These are phyloP conservation scores for Hippocampus abdominalis DNA, from an alignment of 2,113 vertebrate genomes.

Conservation along the genomic window DNA sequence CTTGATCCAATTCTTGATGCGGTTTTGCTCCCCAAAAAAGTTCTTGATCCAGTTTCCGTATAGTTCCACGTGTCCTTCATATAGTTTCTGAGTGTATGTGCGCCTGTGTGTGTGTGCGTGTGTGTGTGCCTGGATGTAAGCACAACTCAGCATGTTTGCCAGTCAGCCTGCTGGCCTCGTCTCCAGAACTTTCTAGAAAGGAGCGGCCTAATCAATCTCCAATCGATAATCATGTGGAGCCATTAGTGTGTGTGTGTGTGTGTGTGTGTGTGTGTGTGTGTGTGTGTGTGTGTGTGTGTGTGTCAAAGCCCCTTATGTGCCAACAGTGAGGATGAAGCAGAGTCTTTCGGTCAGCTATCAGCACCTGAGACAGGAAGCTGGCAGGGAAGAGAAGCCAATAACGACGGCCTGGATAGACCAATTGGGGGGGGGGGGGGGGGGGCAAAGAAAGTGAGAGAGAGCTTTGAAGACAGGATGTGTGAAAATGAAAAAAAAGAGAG, in stretches of 20 bases:
- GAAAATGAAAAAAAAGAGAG: slow-evolving; percentile 8
- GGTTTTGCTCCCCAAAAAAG: background rate
- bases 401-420: slow-evolving; percentile 40
- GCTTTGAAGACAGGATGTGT: slow-evolving; percentile 8
- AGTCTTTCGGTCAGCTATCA: slow-evolving; percentile 29
- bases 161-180: slow-evolving; percentile 49
- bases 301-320: slow-evolving; percentile 14
- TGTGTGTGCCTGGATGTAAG: slow-evolving; percentile 3
- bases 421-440: background rate
- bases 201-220: slow-evolving; percentile 63
- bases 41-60: background rate
- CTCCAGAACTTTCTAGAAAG: slow-evolving; percentile 65
- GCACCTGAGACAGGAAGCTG: slow-evolving; percentile 30
- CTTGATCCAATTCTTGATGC: background rate
- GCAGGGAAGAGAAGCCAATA: slow-evolving; percentile 50
- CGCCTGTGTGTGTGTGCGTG: background rate
- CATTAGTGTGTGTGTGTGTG: slow-evolving; percentile 10
- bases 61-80: no score
- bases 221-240: slow-evolving; percentile 65
- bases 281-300: slow-evolving; percentile 10
- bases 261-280: slow-evolving; percentile 16
- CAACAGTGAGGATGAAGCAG: slow-evolving; percentile 53
- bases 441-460: slow-evolving; percentile 5
- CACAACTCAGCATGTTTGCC: slow-evolving; percentile 68
- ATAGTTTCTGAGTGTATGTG: no score